Percentiles rank a stretch among this genome's conserved stretches.
Evolutionary conservation across 1,140 invertebrate genomes (phyloP).

Genomic region (Drosophila kanapiae): DNA sequence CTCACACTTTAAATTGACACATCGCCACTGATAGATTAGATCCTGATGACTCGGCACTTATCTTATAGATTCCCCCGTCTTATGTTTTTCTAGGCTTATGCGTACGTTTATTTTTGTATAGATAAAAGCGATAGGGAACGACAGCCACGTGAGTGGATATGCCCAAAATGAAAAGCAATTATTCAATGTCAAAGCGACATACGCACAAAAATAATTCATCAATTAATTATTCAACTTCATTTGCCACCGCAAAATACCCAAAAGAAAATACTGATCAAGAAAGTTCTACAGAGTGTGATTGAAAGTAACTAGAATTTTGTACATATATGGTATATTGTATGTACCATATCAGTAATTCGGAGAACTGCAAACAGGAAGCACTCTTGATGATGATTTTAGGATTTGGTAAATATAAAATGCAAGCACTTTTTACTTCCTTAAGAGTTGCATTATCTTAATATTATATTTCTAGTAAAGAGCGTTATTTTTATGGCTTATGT

Average conservation of each 20-base stretch:
- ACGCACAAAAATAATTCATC: slow-evolving; percentile 71
- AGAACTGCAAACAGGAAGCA: not conserved
- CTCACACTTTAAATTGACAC: slow-evolving; percentile 82
- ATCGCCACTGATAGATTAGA: slow-evolving; percentile 72
- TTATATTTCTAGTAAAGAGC: too few species aligned
- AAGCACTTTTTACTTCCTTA: too few species aligned
- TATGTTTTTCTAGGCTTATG: slow-evolving; percentile 38
- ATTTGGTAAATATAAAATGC: too few species aligned
- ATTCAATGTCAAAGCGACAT: slow-evolving; percentile 73
- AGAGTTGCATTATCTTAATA: too few species aligned
- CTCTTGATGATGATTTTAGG: too few species aligned
- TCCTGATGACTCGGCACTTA: slow-evolving; percentile 75
- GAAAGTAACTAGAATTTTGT: not conserved
- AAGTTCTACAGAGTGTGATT: not conserved
- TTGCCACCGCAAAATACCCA: slow-evolving; percentile 14
- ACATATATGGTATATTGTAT: not conserved
- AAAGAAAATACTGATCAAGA: slow-evolving; percentile 4
- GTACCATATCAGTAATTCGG: not conserved
- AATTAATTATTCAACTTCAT: slow-evolving; percentile 76
- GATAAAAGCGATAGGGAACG: slow-evolving; percentile 5
- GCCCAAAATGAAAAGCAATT: slow-evolving; percentile 64
- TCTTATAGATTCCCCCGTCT: slow-evolving; percentile 36
- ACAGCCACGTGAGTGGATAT: slow-evolving; percentile 36
- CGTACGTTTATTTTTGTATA: slow-evolving; percentile 12
- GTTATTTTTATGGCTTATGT: too few species aligned